Percentiles rank a stretch among this genome's conserved stretches.
phyloP scores from a whole-genome alignment of 2,797 vertebrate genomes.

The Heliangelus exortis region DNA sequence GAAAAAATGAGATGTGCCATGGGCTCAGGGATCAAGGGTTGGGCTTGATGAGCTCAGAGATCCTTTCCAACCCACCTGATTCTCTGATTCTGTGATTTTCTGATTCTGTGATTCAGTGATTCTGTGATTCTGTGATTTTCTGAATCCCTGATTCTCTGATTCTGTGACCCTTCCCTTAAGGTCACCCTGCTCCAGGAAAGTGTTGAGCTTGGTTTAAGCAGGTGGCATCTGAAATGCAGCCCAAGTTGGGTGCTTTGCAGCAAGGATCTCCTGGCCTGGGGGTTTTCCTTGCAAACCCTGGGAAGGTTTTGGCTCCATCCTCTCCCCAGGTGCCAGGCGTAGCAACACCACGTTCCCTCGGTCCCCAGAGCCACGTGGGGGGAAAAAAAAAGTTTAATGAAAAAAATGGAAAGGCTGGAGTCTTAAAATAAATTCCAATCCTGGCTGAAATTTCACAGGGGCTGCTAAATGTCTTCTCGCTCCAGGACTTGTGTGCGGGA shows the following conservation, averaged over 20 bases:
- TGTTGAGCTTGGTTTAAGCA: fast-evolving
- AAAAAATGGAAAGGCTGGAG: slow-evolving; percentile 54
- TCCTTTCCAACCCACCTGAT: too few species aligned
- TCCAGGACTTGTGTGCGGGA: not conserved
- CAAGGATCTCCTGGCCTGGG: not conserved
- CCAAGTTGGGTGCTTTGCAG: not conserved
- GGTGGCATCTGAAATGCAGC: not conserved
- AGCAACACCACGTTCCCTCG: not conserved
- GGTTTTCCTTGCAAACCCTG: not conserved
- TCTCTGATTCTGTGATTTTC: too few species aligned
- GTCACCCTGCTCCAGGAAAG: not conserved
- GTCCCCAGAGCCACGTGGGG: not conserved
- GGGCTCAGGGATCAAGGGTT: too few species aligned
- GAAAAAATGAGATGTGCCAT: too few species aligned
- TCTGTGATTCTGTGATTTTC: too few species aligned
- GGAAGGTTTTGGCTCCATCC: not conserved
- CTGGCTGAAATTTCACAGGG: slow-evolving; percentile 50
- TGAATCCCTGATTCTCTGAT: too few species aligned
- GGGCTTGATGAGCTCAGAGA: too few species aligned
- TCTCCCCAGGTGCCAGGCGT: not conserved
- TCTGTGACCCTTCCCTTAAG: not conserved
- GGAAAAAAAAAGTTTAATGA: slow-evolving; percentile 33
- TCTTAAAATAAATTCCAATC: slow-evolving; percentile 64
- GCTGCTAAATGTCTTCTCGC: slow-evolving; percentile 29
- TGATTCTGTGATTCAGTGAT: too few species aligned